Evolutionary conservation across 2,797 vertebrate genomes (phyloP).

Genomic region (Apodemus agrarius): DNA sequence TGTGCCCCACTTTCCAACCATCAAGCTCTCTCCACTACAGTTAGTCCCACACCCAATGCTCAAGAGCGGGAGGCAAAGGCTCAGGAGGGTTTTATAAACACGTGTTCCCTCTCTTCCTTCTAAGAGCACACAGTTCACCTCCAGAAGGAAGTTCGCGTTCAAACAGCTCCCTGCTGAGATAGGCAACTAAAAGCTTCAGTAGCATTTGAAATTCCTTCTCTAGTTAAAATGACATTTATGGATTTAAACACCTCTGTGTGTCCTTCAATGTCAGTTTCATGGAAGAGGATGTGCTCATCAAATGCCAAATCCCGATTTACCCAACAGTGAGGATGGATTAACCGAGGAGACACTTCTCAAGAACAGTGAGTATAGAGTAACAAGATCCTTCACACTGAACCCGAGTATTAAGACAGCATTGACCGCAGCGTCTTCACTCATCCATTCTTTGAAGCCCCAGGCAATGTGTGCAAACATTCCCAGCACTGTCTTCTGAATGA

Average conservation of each 20-base stretch:
- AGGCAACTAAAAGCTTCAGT: constrained; percentile 57
- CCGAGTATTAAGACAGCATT: constrained; percentile 42
- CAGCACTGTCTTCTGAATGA: constrained; percentile 73
- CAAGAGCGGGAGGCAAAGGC: neutral
- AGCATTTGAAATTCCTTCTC: constrained; percentile 54
- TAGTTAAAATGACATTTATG: constrained; percentile 67
- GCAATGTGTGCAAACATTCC: constrained; percentile 58
- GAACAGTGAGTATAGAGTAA: neutral
- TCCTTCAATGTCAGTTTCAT: constrained; percentile 62
- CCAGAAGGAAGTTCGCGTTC: neutral
- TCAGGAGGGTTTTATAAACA: neutral
- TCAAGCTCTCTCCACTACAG: neutral
- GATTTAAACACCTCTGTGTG: constrained; percentile 45
- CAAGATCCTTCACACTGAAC: neutral
- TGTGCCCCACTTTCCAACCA: neutral
- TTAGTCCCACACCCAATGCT: neutral
- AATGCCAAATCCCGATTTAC: constrained; percentile 52
- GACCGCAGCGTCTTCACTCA: constrained; percentile 39
- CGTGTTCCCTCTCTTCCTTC: neutral
- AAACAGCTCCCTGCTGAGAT: constrained; percentile 16
- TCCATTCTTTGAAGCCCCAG: constrained; percentile 28
- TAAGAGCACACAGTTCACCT: neutral
- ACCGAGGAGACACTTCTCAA: constrained; percentile 31
- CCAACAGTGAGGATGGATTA: neutral
- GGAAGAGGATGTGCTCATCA: constrained; percentile 37